Conservation (phyloP, 2,113 vertebrate genomes). For the Microtus montanus region DNA sequence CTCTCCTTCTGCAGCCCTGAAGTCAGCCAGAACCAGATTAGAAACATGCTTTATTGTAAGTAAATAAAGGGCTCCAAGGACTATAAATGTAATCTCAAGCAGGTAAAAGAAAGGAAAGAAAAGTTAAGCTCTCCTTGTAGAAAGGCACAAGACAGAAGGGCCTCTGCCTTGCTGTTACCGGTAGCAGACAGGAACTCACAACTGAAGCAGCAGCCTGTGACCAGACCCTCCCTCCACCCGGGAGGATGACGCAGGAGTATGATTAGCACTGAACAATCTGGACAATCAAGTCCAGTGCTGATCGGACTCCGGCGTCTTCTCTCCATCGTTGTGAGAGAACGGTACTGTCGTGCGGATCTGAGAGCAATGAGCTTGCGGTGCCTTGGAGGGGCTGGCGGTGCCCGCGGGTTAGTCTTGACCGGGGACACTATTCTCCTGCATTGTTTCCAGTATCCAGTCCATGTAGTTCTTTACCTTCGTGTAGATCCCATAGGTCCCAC, state of each 20-base stretch:
- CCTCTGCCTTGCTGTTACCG: background rate
- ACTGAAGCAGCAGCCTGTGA: background rate
- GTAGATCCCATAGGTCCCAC: slow-evolving; percentile 91
- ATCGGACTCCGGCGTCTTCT: background rate
- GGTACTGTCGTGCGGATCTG: background rate
- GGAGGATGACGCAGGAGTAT: background rate
- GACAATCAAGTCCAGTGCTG: background rate
- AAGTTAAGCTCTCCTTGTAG: background rate
- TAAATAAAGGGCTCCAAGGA: slow-evolving; percentile 13
- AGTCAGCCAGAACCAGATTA: background rate
- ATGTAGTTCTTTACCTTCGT: slow-evolving; percentile 92
- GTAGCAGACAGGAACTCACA: background rate
- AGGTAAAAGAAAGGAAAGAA: background rate
- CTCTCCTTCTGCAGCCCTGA: background rate
- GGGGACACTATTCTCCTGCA: slow-evolving; percentile 68
- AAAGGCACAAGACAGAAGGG: background rate
- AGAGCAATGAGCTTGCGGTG: background rate
- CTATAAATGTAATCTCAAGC: background rate
- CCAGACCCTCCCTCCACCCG: background rate
- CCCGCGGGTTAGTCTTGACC: background rate
- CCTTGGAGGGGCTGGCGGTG: background rate
- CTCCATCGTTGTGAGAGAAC: background rate
- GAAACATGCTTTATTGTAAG: slow-evolving; percentile 69
- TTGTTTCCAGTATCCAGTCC: slow-evolving; percentile 92
- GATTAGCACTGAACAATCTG: background rate